These are phyloP conservation scores for Charaxes varanes DNA, from an alignment of 1,140 invertebrate genomes.

Conservation along the genomic window DNA sequence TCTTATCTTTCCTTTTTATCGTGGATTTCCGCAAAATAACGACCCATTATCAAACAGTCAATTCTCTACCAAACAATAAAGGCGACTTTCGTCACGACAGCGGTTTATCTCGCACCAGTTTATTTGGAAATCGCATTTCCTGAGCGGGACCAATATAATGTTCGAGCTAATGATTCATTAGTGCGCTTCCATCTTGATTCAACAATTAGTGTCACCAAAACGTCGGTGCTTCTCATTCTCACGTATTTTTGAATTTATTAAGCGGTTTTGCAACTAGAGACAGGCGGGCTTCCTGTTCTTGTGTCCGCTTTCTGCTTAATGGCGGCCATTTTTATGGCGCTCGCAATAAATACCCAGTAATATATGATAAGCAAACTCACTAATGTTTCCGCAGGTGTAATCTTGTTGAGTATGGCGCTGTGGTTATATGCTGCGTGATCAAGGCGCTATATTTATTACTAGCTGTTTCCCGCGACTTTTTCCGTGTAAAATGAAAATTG, in stretches of 20 bases:
- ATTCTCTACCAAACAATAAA: too few species aligned
- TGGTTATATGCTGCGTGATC: too few species aligned
- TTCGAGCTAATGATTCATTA: conserved; percentile 21
- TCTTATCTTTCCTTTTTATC: too few species aligned
- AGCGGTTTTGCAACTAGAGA: conserved; percentile 17
- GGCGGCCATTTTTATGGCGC: neutral
- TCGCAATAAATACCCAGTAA: neutral
- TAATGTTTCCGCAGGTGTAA: neutral
- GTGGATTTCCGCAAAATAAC: too few species aligned
- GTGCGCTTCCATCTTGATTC: conserved; percentile 10
- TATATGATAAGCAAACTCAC: neutral
- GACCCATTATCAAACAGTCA: too few species aligned
- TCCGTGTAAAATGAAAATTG: too few species aligned
- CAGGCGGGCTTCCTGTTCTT: conserved; percentile 19
- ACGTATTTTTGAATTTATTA: conserved; percentile 23
- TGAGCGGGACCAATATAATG: conserved; percentile 11
- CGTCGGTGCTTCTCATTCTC: conserved; percentile 21
- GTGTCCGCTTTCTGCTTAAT: conserved; percentile 7
- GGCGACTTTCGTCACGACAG: too few species aligned
- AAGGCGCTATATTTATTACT: too few species aligned
- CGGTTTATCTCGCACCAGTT: too few species aligned
- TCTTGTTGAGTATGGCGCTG: neutral
- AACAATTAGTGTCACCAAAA: conserved; percentile 24
- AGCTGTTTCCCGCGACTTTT: too few species aligned
- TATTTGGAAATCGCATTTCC: conserved; percentile 20